A percentile compares a stretch with the other conserved stretches of the same genome.
phyloP scores from a whole-genome alignment of 2,797 vertebrate genomes.

The Muscicapa striata region DNA sequence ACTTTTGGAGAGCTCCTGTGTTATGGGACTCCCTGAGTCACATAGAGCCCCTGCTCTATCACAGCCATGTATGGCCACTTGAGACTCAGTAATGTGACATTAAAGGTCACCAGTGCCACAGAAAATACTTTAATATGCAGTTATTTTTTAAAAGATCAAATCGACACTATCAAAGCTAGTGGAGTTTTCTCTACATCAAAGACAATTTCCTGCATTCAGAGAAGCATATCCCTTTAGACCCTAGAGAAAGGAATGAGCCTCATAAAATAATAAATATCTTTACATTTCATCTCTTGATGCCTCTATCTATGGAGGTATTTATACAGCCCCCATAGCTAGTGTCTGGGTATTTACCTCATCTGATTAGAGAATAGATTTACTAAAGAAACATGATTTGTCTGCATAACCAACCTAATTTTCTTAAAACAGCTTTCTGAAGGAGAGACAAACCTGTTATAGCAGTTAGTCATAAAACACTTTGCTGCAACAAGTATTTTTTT shows the following conservation, averaged over 20 bases:
- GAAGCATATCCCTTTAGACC: constrained; percentile 4
- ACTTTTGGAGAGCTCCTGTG: not conserved
- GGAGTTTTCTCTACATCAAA: constrained; percentile 11
- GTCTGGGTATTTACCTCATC: not conserved
- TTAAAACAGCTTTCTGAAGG: not conserved
- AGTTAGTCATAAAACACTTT: not conserved
- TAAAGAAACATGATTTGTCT: not conserved
- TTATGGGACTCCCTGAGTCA: not conserved
- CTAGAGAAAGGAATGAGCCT: not conserved
- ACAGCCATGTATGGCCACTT: constrained; percentile 24
- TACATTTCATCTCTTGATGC: constrained; percentile 29
- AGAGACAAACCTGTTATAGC: not conserved
- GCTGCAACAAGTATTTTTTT: not conserved
- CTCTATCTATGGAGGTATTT: constrained; percentile 56
- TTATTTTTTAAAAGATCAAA: constrained; percentile 2
- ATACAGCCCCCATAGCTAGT: not conserved
- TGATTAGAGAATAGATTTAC: not conserved
- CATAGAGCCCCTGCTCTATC: not conserved
- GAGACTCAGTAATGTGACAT: not conserved
- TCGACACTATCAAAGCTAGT: not conserved
- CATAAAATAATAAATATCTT: constrained; percentile 55
- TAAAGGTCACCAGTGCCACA: not conserved
- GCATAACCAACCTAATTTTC: not conserved
- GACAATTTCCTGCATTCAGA: not conserved
- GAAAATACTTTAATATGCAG: not conserved